Base-by-base conservation (phyloP, 1,140 invertebrate species). In the Dufourea novaeangliae region DNA sequence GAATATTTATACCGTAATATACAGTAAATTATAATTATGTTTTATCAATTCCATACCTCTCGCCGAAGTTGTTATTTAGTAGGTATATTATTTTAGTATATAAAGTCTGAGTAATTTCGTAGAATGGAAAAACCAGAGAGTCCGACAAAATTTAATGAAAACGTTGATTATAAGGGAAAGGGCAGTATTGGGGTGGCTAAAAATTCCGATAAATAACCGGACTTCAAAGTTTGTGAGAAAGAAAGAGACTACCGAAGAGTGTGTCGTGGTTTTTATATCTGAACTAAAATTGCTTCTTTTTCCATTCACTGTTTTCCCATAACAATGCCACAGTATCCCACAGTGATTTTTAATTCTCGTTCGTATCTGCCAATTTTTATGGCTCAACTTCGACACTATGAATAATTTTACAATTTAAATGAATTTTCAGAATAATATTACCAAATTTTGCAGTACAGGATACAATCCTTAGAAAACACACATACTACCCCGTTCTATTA, bases 1-100 rank as follows among this genome's bases (percentile, higher is more conserved):
- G 67, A 62, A 80, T 52, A 66, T 77, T 14, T 50, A 27, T 71
- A 41, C 54, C 54, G 70, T 66, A 83, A 79, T 61, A 63, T 85
- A 80, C 50, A 37, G 73, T 69, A 72, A n/a, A n/a, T n/a, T n/a
- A n/a, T n/a, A n/a, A n/a, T n/a, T n/a, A n/a, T n/a, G n/a, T n/a
- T n/a, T n/a, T n/a, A n/a, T n/a, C n/a, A n/a, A n/a, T n/a, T n/a
- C n/a, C n/a, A n/a, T n/a, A n/a, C n/a, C n/a, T n/a, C n/a, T n/a
- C n/a, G n/a, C n/a, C n/a, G n/a, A n/a, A n/a, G n/a, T n/a, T n/a
- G n/a, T n/a, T n/a, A n/a, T n/a, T n/a, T n/a, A n/a, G n/a, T n/a
- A n/a, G n/a, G n/a, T n/a, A n/a, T n/a, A n/a, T n/a, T n/a, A n/a
- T n/a, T n/a, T n/a, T n/a, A n/a, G n/a, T n/a, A n/a, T n/a, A n/a